Evolutionary conservation across 2,888 invertebrate genomes (phyloP).

Genomic region (Phymatocera aterrima): DNA sequence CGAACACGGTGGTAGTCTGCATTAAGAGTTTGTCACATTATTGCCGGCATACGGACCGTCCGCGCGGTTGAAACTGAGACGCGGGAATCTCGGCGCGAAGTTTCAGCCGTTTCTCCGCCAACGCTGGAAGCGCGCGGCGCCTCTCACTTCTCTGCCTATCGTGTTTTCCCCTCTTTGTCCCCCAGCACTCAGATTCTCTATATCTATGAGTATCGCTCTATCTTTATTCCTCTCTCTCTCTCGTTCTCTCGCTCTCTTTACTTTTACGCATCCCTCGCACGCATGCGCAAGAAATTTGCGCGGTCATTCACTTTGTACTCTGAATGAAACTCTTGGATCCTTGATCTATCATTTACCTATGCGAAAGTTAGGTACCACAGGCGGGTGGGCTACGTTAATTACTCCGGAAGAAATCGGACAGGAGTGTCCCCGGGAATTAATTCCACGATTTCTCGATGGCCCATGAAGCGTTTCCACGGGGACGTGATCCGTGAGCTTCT

Average conservation of each 20-base stretch:
- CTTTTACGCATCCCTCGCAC: conserved; percentile 15
- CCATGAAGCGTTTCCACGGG: too few species aligned
- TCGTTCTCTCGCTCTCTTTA: not conserved
- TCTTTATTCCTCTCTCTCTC: not conserved
- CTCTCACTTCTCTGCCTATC: conserved; percentile 23
- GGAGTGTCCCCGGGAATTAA: too few species aligned
- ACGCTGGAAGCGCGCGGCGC: conserved; percentile 41
- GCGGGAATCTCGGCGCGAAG: conserved; percentile 44
- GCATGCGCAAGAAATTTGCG: conserved; percentile 33
- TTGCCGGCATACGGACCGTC: conserved; percentile 57
- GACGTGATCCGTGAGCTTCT: too few species aligned
- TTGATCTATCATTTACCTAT: conserved; percentile 28
- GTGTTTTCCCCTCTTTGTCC: conserved; percentile 1
- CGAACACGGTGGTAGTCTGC: not conserved
- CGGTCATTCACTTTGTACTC: conserved; percentile 40
- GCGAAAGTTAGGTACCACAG: not conserved
- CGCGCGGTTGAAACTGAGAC: conserved; percentile 67
- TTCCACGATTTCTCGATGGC: too few species aligned
- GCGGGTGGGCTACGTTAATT: not conserved
- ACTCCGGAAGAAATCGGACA: too few species aligned
- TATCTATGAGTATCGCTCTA: conserved; percentile 2
- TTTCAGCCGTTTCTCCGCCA: conserved; percentile 19
- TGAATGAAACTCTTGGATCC: conserved; percentile 31
- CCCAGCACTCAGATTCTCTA: not conserved
- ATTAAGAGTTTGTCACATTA: conserved; percentile 30